A percentile compares a stretch with the other conserved stretches of the same genome.
Conservation (phyloP, 2,797 vertebrate genomes). For the Lindbergichthys nudifrons region DNA sequence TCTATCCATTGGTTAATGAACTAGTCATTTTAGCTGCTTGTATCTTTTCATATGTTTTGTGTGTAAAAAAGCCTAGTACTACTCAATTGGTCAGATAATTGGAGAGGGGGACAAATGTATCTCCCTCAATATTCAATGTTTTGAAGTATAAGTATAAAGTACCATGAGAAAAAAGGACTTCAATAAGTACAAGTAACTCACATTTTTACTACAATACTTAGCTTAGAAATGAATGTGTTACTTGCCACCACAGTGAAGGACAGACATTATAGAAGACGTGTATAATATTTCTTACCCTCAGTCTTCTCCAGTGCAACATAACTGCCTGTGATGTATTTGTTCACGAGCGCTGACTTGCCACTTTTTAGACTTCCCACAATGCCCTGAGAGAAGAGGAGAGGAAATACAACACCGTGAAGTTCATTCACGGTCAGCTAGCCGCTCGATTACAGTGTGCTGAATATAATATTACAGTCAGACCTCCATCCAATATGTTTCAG, state of each 20-base stretch:
- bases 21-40: background rate
- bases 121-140: background rate
- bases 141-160: background rate
- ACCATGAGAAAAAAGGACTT: background rate
- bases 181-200: slow-evolving; percentile 1
- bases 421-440: background rate
- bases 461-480: slow-evolving; percentile 12
- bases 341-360: slow-evolving; percentile 93
- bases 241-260: background rate
- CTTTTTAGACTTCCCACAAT: slow-evolving; percentile 92
- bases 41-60: background rate
- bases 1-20: background rate
- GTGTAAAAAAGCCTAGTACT: background rate
- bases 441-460: background rate
- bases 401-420: slow-evolving; percentile 24
- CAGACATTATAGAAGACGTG: background rate
- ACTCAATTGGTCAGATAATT: too few relatives aligned
- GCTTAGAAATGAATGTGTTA: background rate
- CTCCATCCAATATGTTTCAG: background rate
- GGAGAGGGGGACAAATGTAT: too few relatives aligned
- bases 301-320: slow-evolving; percentile 90
- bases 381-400: slow-evolving; percentile 81
- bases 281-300: slow-evolving; percentile 84
- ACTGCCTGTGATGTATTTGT: slow-evolving; percentile 95
- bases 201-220: background rate